phyloP scores from a whole-genome alignment of 2,113 vertebrate genomes.

The Leptocoma aspasia region DNA sequence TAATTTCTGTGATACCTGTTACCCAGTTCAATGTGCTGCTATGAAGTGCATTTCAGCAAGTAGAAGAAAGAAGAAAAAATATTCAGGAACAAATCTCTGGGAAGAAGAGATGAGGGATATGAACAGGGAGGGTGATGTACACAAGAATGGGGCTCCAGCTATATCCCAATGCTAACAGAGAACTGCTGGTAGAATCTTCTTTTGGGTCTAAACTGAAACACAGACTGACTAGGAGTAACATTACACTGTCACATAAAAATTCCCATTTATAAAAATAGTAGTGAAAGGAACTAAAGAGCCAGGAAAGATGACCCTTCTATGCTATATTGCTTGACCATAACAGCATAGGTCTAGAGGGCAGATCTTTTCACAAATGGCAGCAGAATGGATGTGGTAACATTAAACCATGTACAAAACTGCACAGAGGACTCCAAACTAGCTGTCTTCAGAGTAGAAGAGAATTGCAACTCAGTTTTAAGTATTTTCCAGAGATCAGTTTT shows the following conservation, averaged over 20 bases:
- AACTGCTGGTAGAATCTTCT: neutral
- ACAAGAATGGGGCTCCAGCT: neutral
- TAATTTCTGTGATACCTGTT: neutral
- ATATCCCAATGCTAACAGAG: neutral
- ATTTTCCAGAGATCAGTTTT: conserved; percentile 30
- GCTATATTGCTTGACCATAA: neutral
- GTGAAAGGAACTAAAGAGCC: neutral
- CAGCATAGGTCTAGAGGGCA: neutral
- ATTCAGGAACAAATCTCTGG: neutral
- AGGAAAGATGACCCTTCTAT: neutral
- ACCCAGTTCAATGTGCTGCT: neutral
- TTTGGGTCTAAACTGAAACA: neutral
- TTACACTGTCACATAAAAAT: neutral
- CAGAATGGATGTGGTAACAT: neutral
- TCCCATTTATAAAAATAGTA: neutral
- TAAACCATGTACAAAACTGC: neutral
- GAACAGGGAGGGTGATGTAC: neutral
- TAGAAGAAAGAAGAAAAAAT: neutral
- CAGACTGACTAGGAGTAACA: neutral
- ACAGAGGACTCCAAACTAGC: neutral
- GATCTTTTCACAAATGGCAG: neutral
- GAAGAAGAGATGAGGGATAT: neutral
- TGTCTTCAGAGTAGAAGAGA: neutral
- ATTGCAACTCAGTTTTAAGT: neutral
- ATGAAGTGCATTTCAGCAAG: neutral